Conservation (phyloP, 2,888 invertebrate genomes). For the Mythimna albipuncta region DNA sequence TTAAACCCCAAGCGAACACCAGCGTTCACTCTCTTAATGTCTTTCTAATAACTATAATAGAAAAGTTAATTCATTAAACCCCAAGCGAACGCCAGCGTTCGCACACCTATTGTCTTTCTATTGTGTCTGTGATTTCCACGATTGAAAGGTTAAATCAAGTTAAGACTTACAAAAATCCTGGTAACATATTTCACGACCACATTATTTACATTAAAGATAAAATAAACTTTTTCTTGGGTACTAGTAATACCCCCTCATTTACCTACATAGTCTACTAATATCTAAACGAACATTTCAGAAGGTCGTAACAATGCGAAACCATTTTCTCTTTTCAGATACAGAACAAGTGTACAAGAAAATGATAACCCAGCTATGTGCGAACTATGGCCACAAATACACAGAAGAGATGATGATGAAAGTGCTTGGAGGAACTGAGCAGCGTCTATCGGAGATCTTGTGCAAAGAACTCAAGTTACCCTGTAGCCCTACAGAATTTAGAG, state of each 20-base stretch:
- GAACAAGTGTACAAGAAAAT: slow-evolving; percentile 95
- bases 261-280: neutral
- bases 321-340: slow-evolving; percentile 92
- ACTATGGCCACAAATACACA: slow-evolving; percentile 94
- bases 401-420: slow-evolving; percentile 94
- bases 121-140: no score
- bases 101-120: no score
- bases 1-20: no score
- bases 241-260: no score
- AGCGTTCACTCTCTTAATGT: no score
- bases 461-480: slow-evolving; percentile 93
- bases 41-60: no score
- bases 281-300: neutral
- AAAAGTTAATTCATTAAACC: no score
- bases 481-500: slow-evolving; percentile 92
- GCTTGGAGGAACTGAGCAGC: slow-evolving; percentile 94
- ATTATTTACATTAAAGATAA: neutral
- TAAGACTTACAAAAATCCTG: no score
- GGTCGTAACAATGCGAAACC: neutral
- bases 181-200: no score
- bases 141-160: no score
- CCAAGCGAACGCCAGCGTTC: no score
- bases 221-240: neutral
- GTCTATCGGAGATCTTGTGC: slow-evolving; percentile 93
- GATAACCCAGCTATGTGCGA: slow-evolving; percentile 92